Base-by-base conservation (phyloP, 53 echinoderm and acorn worm genomes). In the Luidia sarsii region DNA sequence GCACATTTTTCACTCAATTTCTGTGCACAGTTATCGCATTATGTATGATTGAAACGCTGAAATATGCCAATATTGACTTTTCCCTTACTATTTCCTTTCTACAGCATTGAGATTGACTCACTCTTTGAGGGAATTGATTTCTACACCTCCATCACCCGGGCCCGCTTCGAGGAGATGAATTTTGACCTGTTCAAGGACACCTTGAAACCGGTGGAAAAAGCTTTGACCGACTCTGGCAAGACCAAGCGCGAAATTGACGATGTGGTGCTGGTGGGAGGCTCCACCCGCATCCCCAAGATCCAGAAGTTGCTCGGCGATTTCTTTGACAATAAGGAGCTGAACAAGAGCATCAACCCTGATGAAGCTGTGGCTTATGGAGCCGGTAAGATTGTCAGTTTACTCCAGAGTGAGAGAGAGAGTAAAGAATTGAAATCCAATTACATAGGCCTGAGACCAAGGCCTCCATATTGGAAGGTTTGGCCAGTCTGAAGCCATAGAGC, bases 301-400 rank as follows among this genome's bases (percentile, higher is more conserved):
- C 94, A 94, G 82, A 91, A 89, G 41, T 63, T 86, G 33, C 86
- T 97, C 24, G 41, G 71, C 33, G 94, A 94, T 60, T 86, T 72
- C 82, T 97, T 97, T 67, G 87, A 86, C 38, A 90, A 87, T 50
- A 97, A 94, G 68, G 94, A 97, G 48, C 83, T 97, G 82, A 97
- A 94, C 84, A 97, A 97, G 84, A 97, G 97, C 83, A 97, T 97
- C 65, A 97, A 97, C 71, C 97, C 93, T 29, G 97, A 97, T 80
- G 97, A 97, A 57, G 97, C 97, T 39, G 97, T 97, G 33, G 97
- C 97, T 2, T 97, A 97, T 64, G 97, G 97, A 43, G 97, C 97
- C 85, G 97, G 97, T 97, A 56, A 90, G 83, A 46, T n/a, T n/a
- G n/a, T n/a, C n/a, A n/a, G n/a, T 7, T 4, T 8, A 32, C 10